phyloP scores from a whole-genome alignment of 2,113 vertebrate genomes.

The Tenrec ecaudatus region DNA sequence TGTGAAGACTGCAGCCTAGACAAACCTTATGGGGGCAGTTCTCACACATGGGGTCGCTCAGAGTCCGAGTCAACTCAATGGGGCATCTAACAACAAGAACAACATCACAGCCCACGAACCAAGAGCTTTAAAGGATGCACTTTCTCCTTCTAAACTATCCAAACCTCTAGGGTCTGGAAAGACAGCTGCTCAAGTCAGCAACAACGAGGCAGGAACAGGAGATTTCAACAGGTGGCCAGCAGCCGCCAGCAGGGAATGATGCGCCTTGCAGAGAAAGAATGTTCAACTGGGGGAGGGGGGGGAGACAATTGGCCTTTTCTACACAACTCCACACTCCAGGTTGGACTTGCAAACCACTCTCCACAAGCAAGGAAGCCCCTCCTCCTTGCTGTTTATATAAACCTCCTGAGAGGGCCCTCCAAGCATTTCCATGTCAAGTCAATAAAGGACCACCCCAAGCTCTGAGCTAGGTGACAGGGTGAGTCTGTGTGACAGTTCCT shows the following conservation, averaged over 20 bases:
- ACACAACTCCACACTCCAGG: neutral
- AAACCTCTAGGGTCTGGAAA: neutral
- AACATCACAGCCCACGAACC: neutral
- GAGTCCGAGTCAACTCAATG: neutral
- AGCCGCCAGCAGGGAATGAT: neutral
- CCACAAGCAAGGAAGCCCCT: neutral
- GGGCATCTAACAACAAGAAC: neutral
- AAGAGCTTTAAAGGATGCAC: neutral
- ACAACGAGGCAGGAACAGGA: neutral
- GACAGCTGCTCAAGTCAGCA: constrained; percentile 27
- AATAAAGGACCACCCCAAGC: neutral
- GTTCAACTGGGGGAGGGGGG: neutral
- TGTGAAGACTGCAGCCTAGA: neutral
- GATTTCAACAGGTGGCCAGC: neutral
- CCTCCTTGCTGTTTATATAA: neutral
- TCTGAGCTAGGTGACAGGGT: neutral
- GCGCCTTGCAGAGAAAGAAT: neutral
- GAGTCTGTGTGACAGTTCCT: neutral
- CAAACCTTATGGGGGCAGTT: neutral
- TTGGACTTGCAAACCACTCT: too few species aligned
- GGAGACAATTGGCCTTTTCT: neutral
- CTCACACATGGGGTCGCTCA: neutral
- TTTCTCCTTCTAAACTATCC: constrained; percentile 41
- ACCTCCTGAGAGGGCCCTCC: neutral
- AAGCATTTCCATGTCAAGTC: neutral